Percentiles rank a stretch among this genome's conserved stretches.
Conservation (phyloP, 2,797 vertebrate species). For the Pantherophis vulpinus region DNA sequence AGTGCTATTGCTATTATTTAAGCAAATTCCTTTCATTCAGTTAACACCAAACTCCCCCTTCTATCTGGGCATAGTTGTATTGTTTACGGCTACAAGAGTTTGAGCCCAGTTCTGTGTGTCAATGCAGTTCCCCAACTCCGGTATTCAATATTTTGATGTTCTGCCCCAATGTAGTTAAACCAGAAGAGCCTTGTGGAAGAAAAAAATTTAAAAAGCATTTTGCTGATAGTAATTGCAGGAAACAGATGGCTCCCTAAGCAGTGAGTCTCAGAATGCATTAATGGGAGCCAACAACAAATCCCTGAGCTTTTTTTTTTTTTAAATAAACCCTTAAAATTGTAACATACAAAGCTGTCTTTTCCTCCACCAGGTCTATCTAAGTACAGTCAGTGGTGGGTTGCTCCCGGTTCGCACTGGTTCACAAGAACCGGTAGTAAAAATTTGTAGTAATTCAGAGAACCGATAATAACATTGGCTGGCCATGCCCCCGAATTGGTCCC, state of each 20-base stretch:
- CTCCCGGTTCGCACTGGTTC: too few relatives aligned
- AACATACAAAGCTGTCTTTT: background rate
- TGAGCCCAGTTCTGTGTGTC: background rate
- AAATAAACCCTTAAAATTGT: background rate
- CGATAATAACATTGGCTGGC: too few relatives aligned
- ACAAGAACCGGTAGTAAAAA: too few relatives aligned
- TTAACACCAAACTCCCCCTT: background rate
- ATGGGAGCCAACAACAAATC: background rate
- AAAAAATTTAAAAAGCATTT: background rate
- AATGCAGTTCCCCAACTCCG: background rate
- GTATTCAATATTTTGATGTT: background rate
- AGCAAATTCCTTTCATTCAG: background rate
- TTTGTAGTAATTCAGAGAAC: too few relatives aligned
- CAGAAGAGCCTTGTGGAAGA: background rate
- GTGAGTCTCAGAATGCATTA: background rate
- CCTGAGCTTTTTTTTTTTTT: background rate
- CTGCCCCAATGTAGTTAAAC: background rate
- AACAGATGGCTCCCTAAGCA: background rate
- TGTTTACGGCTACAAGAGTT: background rate
- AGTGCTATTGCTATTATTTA: background rate
- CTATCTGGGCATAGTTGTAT: background rate
- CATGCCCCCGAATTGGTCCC: too few relatives aligned
- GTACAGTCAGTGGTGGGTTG: background rate
- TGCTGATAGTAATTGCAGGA: background rate
- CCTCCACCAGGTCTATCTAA: background rate